Conservation (phyloP, 2,113 vertebrate genomes). For the Xenus cinereus region DNA sequence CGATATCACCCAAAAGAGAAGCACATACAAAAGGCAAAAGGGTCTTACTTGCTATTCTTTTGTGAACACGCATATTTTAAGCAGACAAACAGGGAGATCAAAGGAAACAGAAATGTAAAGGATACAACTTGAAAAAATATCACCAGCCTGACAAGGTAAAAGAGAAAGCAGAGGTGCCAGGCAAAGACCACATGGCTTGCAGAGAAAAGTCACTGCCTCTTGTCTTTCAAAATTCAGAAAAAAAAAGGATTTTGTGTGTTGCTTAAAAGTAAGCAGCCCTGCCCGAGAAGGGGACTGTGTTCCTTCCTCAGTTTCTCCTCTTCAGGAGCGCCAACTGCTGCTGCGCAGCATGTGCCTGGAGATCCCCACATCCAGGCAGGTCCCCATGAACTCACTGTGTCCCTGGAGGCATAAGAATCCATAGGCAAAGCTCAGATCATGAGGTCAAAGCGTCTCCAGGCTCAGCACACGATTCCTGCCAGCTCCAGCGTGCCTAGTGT, state of each 20-base stretch:
- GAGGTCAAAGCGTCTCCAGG: not conserved
- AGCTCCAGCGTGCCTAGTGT: not conserved
- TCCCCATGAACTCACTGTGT: not conserved
- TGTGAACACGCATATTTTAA: not conserved
- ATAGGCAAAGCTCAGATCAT: not conserved
- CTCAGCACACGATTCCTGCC: not conserved
- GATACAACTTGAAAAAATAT: not conserved
- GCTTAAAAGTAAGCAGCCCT: not conserved
- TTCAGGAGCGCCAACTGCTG: fast-evolving
- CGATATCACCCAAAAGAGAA: not conserved
- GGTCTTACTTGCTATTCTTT: not conserved
- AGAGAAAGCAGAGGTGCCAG: not conserved
- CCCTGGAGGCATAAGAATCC: not conserved
- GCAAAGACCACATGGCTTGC: not conserved
- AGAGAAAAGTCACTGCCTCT: not conserved
- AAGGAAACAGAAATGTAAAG: not conserved
- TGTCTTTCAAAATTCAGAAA: not conserved
- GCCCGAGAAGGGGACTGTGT: not conserved
- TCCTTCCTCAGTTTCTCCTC: not conserved
- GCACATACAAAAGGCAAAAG: not conserved
- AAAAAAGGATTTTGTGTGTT: not conserved
- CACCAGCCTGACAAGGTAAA: not conserved
- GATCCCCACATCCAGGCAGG: not conserved
- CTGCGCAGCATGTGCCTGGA: not conserved
- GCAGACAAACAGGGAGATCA: conserved; percentile 4